These are phyloP conservation scores for Zootermopsis nevadensis DNA, from an alignment of 2,888 invertebrate species.

Conservation along the genomic window DNA sequence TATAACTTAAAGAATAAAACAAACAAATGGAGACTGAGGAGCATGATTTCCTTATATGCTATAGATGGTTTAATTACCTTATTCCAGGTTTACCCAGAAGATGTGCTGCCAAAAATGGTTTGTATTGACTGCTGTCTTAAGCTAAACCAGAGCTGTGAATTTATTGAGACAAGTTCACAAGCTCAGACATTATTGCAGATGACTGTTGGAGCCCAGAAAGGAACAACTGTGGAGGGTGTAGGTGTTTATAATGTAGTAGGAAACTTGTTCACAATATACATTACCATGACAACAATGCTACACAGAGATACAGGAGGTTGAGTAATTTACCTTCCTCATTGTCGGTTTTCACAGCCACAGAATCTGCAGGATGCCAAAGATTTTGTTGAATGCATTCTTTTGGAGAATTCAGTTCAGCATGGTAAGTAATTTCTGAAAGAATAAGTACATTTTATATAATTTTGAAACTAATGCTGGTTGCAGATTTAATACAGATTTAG, in stretches of 20 bases:
- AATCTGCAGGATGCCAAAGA: neutral
- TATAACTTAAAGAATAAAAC: neutral
- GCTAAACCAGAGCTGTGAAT: slow-evolving; percentile 56
- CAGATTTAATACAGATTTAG: too few species aligned
- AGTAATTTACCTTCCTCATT: neutral
- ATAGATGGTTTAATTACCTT: neutral
- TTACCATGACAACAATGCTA: neutral
- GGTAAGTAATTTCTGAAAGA: neutral
- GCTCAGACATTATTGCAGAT: slow-evolving; percentile 55
- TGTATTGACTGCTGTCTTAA: slow-evolving; percentile 56
- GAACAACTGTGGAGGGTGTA: neutral
- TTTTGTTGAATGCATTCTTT: neutral
- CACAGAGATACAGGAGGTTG: neutral
- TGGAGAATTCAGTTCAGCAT: neutral
- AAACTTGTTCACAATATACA: neutral
- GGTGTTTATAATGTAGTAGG: neutral
- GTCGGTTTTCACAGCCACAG: neutral
- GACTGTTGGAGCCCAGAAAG: neutral
- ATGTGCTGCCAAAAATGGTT: slow-evolving; percentile 56
- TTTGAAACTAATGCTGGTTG: neutral
- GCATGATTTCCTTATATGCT: slow-evolving; percentile 8
- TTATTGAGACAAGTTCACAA: slow-evolving; percentile 56
- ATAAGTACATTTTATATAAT: neutral
- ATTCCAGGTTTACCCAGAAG: slow-evolving; percentile 52
- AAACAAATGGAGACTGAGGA: neutral